These are phyloP conservation scores for Hydropotes inermis DNA, from an alignment of 2,113 vertebrate genomes.

Conservation along the genomic window DNA sequence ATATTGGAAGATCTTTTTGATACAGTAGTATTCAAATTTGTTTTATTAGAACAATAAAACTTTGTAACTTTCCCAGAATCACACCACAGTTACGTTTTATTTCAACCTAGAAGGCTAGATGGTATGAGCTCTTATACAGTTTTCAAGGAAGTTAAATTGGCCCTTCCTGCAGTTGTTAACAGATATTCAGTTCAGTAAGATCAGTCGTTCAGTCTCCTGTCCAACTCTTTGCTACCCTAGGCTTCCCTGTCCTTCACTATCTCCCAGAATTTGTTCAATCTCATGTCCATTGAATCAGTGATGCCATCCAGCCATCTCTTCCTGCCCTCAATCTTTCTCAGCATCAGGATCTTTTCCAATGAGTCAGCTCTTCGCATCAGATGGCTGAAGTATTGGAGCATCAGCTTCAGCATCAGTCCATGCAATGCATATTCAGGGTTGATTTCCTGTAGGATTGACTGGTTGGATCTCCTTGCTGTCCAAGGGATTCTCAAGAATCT, in stretches of 20 bases:
- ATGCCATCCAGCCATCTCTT: not conserved
- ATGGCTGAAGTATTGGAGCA: not conserved
- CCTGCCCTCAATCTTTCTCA: not conserved
- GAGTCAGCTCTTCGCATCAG: not conserved
- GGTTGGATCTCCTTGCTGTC: not conserved
- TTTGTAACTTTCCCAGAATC: not conserved
- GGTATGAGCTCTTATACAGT: not conserved
- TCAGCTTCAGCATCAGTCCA: not conserved
- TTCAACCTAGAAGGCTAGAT: not conserved
- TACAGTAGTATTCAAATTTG: not conserved
- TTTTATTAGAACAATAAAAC: not conserved
- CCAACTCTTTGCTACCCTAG: not conserved
- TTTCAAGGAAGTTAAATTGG: not conserved
- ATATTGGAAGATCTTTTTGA: not conserved
- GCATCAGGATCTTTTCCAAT: not conserved
- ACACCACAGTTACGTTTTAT: not conserved
- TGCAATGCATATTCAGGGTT: not conserved
- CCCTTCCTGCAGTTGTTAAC: not conserved
- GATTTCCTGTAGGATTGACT: not conserved
- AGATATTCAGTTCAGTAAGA: not conserved
- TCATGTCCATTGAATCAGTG: not conserved
- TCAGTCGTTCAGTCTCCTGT: not conserved
- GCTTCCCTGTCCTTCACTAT: not conserved
- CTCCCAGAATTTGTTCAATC: not conserved
- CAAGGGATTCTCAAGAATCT: not conserved